Evolutionary conservation across 2,888 invertebrate species (phyloP).

Genomic region (Prenolepis imparis): DNA sequence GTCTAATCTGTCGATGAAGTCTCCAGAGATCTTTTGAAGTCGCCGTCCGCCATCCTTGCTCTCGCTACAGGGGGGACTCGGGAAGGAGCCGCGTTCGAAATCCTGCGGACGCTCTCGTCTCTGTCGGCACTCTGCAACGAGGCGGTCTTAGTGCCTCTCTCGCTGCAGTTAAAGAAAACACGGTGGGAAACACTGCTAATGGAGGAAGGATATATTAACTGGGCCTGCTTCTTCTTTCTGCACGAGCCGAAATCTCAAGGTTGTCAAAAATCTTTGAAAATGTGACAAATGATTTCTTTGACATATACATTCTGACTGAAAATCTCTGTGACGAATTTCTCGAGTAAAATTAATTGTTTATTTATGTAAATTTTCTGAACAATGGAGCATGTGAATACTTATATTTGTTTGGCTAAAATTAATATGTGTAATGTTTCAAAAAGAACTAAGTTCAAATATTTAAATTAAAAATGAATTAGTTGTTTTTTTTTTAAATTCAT

Average conservation of each 20-base stretch:
- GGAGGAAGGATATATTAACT: too few relatives aligned
- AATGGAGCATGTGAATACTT: too few relatives aligned
- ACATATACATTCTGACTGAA: too few relatives aligned
- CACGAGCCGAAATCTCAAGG: too few relatives aligned
- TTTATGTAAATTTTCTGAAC: too few relatives aligned
- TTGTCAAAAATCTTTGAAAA: neutral
- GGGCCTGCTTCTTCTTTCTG: too few relatives aligned
- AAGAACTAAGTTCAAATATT: neutral
- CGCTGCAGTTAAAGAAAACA: neutral
- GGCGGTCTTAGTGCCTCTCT: slow-evolving; percentile 80
- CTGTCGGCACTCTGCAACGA: too few relatives aligned
- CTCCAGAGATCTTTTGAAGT: slow-evolving; percentile 85
- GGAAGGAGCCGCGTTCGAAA: slow-evolving; percentile 78
- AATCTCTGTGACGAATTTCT: too few relatives aligned
- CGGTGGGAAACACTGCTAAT: too few relatives aligned
- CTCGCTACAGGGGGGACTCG: slow-evolving; percentile 81
- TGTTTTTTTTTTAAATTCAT: neutral
- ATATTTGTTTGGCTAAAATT: too few relatives aligned
- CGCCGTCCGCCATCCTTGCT: slow-evolving; percentile 70
- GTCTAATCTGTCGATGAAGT: slow-evolving; percentile 86
- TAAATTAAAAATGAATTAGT: neutral
- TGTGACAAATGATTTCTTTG: neutral
- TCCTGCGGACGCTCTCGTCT: slow-evolving; percentile 76
- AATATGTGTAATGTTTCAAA: too few relatives aligned
- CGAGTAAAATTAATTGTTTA: too few relatives aligned